These are phyloP conservation scores for Sebastes diaconus DNA, from an alignment of 2,797 vertebrate genomes.

Conservation along the genomic window DNA sequence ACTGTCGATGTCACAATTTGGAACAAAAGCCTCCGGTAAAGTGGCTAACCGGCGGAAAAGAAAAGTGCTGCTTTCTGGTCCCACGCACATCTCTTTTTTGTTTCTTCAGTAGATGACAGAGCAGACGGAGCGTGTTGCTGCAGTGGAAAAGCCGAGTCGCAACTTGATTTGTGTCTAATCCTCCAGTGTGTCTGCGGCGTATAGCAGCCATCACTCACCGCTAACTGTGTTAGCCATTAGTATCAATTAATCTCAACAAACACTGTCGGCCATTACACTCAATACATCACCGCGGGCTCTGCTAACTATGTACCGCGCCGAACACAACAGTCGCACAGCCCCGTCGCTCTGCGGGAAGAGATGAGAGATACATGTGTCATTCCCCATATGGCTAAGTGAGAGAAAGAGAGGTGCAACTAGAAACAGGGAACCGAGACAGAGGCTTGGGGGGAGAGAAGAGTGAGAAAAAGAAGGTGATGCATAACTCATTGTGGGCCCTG, in stretches of 20 bases:
- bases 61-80: constrained; percentile 30
- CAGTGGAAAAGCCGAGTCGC: constrained; percentile 46
- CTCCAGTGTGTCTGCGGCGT: constrained; percentile 57
- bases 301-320: constrained; percentile 61
- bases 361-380: constrained; percentile 64
- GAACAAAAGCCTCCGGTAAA: neutral
- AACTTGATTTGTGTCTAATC: constrained; percentile 71
- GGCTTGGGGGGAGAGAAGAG: neutral
- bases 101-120: constrained; percentile 34
- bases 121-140: constrained; percentile 50
- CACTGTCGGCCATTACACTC: constrained; percentile 68
- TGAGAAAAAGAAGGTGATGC: constrained; percentile 29
- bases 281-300: constrained; percentile 64
- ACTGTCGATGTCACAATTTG: neutral
- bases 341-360: constrained; percentile 43
- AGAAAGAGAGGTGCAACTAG: constrained; percentile 35
- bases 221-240: constrained; percentile 78
- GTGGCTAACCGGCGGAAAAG: neutral
- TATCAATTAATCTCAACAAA: constrained; percentile 80
- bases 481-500: constrained; percentile 40
- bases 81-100: constrained; percentile 3
- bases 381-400: constrained; percentile 61
- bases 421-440: constrained; percentile 17
- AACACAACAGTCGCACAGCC: constrained; percentile 17
- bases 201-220: constrained; percentile 71